A percentile compares a stretch with the other conserved stretches of the same genome.
These are phyloP conservation scores for Saguinus midas DNA, from an alignment of 2,113 vertebrate genomes.

Conservation along the genomic window DNA sequence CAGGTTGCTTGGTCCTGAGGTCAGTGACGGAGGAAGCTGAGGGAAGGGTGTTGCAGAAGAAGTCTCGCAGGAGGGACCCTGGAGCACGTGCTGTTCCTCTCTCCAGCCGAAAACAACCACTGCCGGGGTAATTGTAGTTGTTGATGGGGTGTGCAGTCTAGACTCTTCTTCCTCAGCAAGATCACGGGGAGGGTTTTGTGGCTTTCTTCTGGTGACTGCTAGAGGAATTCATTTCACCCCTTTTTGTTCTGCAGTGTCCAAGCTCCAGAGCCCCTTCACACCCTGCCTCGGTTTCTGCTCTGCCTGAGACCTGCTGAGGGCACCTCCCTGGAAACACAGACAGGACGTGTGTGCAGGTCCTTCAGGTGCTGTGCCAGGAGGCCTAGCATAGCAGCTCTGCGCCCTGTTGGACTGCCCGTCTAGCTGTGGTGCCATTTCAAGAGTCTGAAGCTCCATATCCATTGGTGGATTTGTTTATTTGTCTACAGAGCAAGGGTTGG, in stretches of 20 bases:
- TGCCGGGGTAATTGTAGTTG: not conserved
- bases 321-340: not conserved
- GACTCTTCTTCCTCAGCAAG: not conserved
- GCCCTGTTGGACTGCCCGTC: not conserved
- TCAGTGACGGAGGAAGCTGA: not conserved
- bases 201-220: not conserved
- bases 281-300: not conserved
- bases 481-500: not conserved
- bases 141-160: accelerated
- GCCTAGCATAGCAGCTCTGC: accelerated
- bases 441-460: not conserved
- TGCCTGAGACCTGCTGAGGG: not conserved
- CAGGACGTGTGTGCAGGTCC: not conserved
- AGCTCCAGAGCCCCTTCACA: too few species aligned
- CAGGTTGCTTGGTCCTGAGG: not conserved
- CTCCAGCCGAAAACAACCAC: not conserved
- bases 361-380: not conserved
- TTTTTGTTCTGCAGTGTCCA: not conserved
- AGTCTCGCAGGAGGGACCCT: not conserved
- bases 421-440: too few species aligned
- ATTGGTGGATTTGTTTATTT: not conserved
- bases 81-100: not conserved
- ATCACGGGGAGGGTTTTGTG: not conserved
- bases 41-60: not conserved
- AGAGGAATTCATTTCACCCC: not conserved